Percentiles rank a stretch among this genome's conserved stretches.
These are phyloP conservation scores for Passer montanus DNA, from an alignment of 2,113 vertebrate species.

Conservation along the genomic window DNA sequence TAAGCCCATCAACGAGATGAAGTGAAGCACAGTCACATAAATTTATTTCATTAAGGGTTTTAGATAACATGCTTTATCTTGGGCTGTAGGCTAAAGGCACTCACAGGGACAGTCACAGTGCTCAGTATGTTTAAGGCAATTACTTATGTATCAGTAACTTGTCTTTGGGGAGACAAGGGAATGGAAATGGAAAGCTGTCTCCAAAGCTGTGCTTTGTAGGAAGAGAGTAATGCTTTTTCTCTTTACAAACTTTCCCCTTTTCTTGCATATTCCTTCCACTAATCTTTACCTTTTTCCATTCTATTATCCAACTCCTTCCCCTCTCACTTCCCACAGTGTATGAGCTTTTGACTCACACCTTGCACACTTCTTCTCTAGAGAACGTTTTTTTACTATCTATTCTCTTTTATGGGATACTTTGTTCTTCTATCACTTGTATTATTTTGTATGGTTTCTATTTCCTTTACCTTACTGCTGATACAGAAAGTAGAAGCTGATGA, in stretches of 20 bases:
- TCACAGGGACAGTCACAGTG: not conserved
- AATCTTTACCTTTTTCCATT: not conserved
- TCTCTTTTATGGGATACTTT: not conserved
- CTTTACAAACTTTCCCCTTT: not conserved
- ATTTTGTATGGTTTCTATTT: not conserved
- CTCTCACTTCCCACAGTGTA: not conserved
- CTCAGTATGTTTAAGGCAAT: not conserved
- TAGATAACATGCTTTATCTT: not conserved
- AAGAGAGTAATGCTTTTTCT: not conserved
- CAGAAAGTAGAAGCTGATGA: not conserved
- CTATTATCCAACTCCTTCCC: not conserved
- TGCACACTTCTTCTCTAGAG: not conserved
- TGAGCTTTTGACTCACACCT: not conserved
- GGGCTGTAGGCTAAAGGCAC: not conserved
- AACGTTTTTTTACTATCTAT: not conserved
- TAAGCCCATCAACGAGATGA: not conserved
- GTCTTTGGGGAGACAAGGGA: not conserved
- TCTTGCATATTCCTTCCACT: not conserved
- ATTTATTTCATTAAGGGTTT: conserved; percentile 1
- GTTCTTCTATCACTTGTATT: not conserved
- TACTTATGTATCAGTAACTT: not conserved
- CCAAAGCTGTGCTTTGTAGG: not conserved
- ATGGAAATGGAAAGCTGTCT: not conserved
- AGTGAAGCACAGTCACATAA: not conserved
- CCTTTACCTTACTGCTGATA: not conserved